These are phyloP conservation scores for Gnatocerus cornutus DNA, from an alignment of 2,888 invertebrate genomes.

Conservation along the genomic window DNA sequence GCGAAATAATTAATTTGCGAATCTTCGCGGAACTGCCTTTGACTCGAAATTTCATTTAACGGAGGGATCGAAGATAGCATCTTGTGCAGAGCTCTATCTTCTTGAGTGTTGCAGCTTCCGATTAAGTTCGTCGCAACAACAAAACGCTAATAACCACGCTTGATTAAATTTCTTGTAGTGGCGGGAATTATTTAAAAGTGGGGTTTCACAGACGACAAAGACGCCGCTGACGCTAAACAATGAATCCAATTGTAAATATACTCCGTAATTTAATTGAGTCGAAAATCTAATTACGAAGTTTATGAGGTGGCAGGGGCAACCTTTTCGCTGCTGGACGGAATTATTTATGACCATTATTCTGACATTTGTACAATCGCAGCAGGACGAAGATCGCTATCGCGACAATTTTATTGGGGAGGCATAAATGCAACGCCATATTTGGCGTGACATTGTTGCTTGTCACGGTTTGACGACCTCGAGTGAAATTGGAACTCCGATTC, in stretches of 20 bases:
- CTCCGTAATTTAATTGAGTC: conserved; percentile 58
- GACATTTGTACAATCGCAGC: conserved; percentile 49
- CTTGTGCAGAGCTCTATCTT: conserved; percentile 23
- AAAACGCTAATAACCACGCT: conserved; percentile 47
- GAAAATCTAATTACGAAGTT: conserved; percentile 61
- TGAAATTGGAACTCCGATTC: not conserved
- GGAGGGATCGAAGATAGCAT: conserved; percentile 30
- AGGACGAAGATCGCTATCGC: conserved; percentile 44
- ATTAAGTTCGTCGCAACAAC: conserved; percentile 47
- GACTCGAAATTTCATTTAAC: conserved; percentile 28
- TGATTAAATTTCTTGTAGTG: conserved; percentile 53
- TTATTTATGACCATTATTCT: conserved; percentile 49
- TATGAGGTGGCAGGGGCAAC: conserved; percentile 55
- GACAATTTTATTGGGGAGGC: conserved; percentile 37
- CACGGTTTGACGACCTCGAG: conserved; percentile 15
- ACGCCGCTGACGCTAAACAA: conserved; percentile 50
- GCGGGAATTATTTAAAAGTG: conserved; percentile 34
- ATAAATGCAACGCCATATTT: conserved; percentile 40
- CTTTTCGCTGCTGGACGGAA: conserved; percentile 49
- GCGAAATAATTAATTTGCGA: conserved; percentile 37
- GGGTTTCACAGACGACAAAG: conserved; percentile 12
- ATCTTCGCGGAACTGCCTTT: conserved; percentile 31
- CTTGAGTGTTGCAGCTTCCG: conserved; percentile 49
- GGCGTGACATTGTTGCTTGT: conserved; percentile 23
- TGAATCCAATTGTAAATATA: conserved; percentile 55